Percentiles rank a stretch among this genome's conserved stretches.
Evolutionary conservation across 1,140 invertebrate species (phyloP).

Genomic region (Aphidius ervi): DNA sequence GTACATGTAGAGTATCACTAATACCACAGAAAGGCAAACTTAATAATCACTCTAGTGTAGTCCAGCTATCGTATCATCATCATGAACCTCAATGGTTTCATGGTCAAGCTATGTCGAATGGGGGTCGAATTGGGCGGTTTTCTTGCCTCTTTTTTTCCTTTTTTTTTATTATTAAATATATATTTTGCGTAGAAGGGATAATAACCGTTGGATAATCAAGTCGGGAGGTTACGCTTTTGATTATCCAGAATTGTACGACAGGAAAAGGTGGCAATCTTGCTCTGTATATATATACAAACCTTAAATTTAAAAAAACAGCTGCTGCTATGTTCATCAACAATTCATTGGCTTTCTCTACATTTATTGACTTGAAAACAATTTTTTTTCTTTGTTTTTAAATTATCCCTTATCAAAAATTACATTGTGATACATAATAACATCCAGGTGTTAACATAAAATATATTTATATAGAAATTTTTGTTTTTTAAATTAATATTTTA

Average conservation of each 20-base stretch:
- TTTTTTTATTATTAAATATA: neutral
- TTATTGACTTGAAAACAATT: too few relatives aligned
- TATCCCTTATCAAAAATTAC: too few relatives aligned
- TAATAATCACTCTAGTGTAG: constrained; percentile 16
- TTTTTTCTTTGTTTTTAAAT: too few relatives aligned
- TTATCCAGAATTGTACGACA: constrained; percentile 16
- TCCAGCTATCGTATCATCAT: too few relatives aligned
- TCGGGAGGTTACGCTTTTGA: constrained; percentile 24
- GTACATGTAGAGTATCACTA: neutral
- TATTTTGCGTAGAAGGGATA: constrained; percentile 13
- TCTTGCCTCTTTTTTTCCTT: neutral
- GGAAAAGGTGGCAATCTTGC: constrained; percentile 14
- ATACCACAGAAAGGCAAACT: constrained; percentile 6
- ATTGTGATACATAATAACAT: too few relatives aligned
- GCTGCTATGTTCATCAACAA: neutral
- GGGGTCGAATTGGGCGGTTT: neutral
- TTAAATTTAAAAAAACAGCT: constrained; percentile 9
- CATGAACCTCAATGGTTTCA: too few relatives aligned
- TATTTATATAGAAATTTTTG: too few relatives aligned
- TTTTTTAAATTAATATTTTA: too few relatives aligned
- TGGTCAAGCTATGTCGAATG: neutral
- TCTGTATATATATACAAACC: neutral
- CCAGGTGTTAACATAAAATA: too few relatives aligned
- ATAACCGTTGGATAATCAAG: constrained; percentile 21
- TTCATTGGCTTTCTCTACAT: too few relatives aligned